Conservation (phyloP, 2,888 invertebrate species). For the Eumerus sabulonum region DNA sequence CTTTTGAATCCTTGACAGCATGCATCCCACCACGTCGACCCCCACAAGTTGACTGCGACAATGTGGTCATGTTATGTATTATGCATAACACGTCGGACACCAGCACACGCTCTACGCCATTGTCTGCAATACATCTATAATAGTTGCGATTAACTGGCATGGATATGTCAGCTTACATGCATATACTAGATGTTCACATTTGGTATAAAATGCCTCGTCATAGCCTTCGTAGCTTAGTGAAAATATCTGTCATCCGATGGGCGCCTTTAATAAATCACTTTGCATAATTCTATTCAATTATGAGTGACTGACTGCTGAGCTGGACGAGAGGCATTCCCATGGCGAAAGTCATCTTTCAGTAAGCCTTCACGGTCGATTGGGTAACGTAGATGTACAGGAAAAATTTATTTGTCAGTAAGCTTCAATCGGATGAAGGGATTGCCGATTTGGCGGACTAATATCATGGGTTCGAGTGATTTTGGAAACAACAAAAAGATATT, state of each 20-base stretch:
- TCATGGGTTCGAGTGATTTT: too few species aligned
- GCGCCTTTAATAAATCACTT: slow-evolving; percentile 34
- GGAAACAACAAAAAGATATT: too few species aligned
- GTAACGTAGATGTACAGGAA: neutral
- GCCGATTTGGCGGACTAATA: too few species aligned
- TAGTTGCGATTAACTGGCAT: too few species aligned
- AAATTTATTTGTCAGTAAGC: neutral
- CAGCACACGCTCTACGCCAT: slow-evolving; percentile 1
- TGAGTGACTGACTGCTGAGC: slow-evolving; percentile 1
- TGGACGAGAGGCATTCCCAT: neutral
- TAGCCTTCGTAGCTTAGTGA: slow-evolving; percentile 29
- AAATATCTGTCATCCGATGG: slow-evolving; percentile 7
- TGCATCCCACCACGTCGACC: neutral
- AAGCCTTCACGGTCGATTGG: slow-evolving; percentile 43
- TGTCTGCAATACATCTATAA: slow-evolving; percentile 20
- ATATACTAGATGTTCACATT: slow-evolving; percentile 28
- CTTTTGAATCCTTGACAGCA: neutral
- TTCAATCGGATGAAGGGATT: neutral
- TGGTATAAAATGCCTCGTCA: slow-evolving; percentile 29
- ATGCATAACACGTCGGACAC: slow-evolving; percentile 14
- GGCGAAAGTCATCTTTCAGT: slow-evolving; percentile 37
- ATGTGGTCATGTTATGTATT: neutral
- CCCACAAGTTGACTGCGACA: too few species aligned
- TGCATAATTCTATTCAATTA: slow-evolving; percentile 16
- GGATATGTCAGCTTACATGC: too few species aligned